Base-by-base conservation (phyloP, 53 echinoderm and acorn worm species). In the Patiria pectinifera region DNA sequence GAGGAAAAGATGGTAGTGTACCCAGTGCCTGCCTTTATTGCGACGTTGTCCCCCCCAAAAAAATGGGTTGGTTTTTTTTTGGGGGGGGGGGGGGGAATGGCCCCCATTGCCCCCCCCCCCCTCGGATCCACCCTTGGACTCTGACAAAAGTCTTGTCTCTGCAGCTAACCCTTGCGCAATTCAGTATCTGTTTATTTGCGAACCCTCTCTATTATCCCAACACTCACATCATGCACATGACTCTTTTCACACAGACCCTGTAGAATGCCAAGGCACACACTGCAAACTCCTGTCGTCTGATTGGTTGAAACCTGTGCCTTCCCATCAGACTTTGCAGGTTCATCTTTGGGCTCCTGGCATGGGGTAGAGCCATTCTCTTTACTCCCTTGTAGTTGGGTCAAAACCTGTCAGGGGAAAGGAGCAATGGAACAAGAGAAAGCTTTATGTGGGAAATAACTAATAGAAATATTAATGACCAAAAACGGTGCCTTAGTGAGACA, bases 181-280 rank as follows among this genome's bases (percentile, higher is more conserved):
- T 35, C 35, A 35, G 35, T 35, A 35, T 35, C 35, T 35, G 1
- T 35, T 35, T 1, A 35, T 1, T 35, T 35, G 0, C 1, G 35
- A 35, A 35, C 0, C 35, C 0, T 35, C 35, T 35, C 35, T 35
- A 70, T 14, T 70, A 16, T 70, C 21, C 16, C 71, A 84, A 19
- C 71, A 69, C 94, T 94, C 66, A 97, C 99, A 95, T 92, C 86
- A 48, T 94, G 82, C 11, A 96, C 89, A 71, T 83, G 93, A 12
- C 92, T 85, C 22, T 95, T 26, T 26, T 93, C 87, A 91, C 95
- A 95, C 48, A 87, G 85, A 44, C 84, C 92, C 78, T 96, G 96
- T 60, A 98, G 79, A 44, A 97, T 96, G 14, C 99, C 99, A 26
- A 98, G 93, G 69, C 99, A 98, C 35, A 95, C 93, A 25, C 86